Conservation (phyloP, 2,113 vertebrate genomes). For the Dasyurus viverrinus region DNA sequence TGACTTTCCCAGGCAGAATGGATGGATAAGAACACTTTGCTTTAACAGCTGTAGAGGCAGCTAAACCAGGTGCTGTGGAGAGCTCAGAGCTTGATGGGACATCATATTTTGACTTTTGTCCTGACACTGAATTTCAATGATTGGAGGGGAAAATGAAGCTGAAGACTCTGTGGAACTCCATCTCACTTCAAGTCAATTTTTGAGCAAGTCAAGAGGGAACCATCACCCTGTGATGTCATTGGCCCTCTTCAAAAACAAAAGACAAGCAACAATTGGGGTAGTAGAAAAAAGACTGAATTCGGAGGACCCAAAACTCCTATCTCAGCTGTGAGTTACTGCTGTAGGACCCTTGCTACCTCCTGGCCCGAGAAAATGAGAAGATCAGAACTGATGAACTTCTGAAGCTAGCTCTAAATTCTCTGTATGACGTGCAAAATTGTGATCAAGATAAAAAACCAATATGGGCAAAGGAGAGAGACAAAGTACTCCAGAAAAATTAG, state of each 20-base stretch:
- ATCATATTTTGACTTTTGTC: neutral
- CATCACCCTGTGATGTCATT: neutral
- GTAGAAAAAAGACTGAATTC: neutral
- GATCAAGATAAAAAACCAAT: neutral
- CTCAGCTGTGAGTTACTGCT: neutral
- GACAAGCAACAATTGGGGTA: neutral
- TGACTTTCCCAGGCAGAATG: too few species aligned
- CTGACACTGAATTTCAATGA: neutral
- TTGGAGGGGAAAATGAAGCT: neutral
- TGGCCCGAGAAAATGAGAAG: too few species aligned
- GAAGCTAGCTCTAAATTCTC: neutral
- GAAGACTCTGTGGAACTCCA: neutral
- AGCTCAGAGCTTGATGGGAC: neutral
- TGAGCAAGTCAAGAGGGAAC: neutral
- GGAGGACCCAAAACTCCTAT: neutral
- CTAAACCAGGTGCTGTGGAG: neutral
- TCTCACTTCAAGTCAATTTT: neutral
- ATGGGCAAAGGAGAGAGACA: neutral
- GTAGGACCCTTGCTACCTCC: neutral
- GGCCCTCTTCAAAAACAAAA: neutral
- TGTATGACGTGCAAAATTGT: neutral
- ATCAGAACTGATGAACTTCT: too few species aligned
- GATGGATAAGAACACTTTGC: neutral
- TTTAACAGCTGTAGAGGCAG: neutral
- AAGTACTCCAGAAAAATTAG: neutral